Evolutionary conservation across 2,113 vertebrate species (phyloP), one percentile per base, ranked within the genome.

Genomic region (Lontra canadensis): DNA sequence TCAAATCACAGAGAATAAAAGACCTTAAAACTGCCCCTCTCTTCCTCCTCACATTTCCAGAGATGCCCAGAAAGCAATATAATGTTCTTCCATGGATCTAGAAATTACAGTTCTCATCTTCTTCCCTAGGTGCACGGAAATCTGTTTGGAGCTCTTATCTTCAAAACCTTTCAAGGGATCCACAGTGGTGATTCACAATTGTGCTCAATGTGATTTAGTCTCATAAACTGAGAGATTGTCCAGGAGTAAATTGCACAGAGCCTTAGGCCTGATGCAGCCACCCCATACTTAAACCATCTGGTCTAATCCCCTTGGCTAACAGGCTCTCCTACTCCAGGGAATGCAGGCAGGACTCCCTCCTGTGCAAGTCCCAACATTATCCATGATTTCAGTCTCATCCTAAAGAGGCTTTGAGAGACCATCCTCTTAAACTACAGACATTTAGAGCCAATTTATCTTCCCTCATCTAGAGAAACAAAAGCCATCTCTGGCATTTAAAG

Each of bases 151-250:
- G 76, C 9, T 94, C 39, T 96, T 96, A 92, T 88, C 94, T 95
- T 93, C 36, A 86, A 91, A 96, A 79, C 63, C 8, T 86, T 93
- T 52, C 39, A 87, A 82, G 84, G 69, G 74, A 69, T 49, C 44
- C 47, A 73, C 36, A 6, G 88, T 73, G 49, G 42, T 88, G 97
- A 96, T 91, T 95, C 59, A 96, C 57, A 91, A 21, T 63, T 67
- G 65, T 7, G 5, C 81, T 96, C n/a, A 49, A 61, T 63, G 78
- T 79, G 73, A 94, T 92, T 97, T 95, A 94, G 47, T 69, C 78
- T 91, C 65, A 82, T 96, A 97, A 97, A 97, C 94, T 42, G 80
- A 96, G 90, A 97, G 92, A 90, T n/a, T 85, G 92, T 97, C 87
- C 92, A 80, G 93, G 69, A 94, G 74, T 88, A 92, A 97, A 97